Conservation (phyloP, 2,888 invertebrate species). For the Lasioglossum figueresi region DNA sequence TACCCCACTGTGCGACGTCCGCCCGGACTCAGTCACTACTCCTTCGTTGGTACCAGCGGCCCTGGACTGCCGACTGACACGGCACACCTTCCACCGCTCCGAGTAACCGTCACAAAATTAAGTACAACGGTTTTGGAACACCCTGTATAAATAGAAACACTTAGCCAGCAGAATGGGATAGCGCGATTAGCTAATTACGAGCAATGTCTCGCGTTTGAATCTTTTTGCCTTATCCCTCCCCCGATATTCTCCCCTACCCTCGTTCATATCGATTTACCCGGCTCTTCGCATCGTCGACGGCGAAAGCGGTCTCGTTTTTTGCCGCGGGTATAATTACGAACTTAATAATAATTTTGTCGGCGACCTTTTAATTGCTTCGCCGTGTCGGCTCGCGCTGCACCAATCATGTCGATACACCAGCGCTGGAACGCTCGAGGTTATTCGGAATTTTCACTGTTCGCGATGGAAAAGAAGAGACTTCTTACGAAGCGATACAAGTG, state of each 20-base stretch:
- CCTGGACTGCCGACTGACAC: too few relatives aligned
- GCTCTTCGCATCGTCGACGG: conserved; percentile 13
- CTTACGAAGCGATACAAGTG: neutral
- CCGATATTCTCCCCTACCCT: conserved; percentile 37
- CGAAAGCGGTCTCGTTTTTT: conserved; percentile 26
- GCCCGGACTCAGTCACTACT: too few relatives aligned
- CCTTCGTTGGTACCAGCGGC: too few relatives aligned
- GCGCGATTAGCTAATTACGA: conserved; percentile 38
- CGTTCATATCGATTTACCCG: conserved; percentile 38
- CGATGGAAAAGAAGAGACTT: neutral
- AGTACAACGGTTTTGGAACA: neutral
- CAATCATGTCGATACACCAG: neutral
- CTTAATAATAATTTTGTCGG: conserved; percentile 34
- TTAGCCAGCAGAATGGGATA: conserved; percentile 34
- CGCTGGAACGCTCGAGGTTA: neutral
- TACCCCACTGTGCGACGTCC: too few relatives aligned
- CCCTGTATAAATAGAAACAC: conserved; percentile 40
- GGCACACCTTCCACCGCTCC: too few relatives aligned
- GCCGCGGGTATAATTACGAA: conserved; percentile 27
- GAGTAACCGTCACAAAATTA: too few relatives aligned
- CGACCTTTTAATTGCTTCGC: conserved; percentile 19
- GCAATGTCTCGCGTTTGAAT: conserved; percentile 22
- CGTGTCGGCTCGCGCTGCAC: neutral
- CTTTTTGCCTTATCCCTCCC: neutral
- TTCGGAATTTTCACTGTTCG: neutral